A percentile compares a stretch with the other conserved stretches of the same genome.
Evolutionary conservation across 2,888 invertebrate species (phyloP).

Genomic region (Pseudanteris insignis): DNA sequence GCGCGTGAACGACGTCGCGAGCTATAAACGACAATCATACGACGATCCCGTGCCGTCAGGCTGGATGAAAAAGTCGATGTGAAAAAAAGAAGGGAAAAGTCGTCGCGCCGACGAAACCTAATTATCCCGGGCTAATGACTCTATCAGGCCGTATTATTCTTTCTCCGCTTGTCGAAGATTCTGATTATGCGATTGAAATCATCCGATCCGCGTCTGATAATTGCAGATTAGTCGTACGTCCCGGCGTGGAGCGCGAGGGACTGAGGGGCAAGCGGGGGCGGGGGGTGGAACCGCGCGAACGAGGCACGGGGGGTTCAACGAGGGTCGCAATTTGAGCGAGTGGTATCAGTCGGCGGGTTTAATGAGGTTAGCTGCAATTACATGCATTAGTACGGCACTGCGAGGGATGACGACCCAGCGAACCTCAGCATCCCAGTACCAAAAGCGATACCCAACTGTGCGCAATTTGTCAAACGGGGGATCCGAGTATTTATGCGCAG

Average conservation of each 20-base stretch:
- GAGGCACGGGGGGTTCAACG: constrained; percentile 34
- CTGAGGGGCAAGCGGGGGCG: background rate
- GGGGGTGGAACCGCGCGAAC: constrained; percentile 19
- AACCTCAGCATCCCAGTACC: constrained; percentile 50
- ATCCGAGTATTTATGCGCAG: no score
- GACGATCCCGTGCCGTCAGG: constrained; percentile 22
- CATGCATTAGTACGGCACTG: constrained; percentile 62
- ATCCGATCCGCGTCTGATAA: constrained; percentile 37
- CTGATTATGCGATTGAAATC: constrained; percentile 42
- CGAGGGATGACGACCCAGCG: constrained; percentile 53
- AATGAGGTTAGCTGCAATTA: constrained; percentile 66
- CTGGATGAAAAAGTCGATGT: constrained; percentile 29
- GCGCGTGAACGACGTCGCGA: no score
- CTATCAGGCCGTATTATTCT: constrained; percentile 28
- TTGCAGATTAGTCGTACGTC: constrained; percentile 35
- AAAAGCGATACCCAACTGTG: constrained; percentile 46
- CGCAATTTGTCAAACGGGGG: constrained; percentile 32
- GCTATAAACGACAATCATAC: constrained; percentile 20
- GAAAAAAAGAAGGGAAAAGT: no score
- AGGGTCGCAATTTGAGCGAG: constrained; percentile 58
- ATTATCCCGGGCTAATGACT: constrained; percentile 20
- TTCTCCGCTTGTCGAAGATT: constrained; percentile 29
- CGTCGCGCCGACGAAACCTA: constrained; percentile 23
- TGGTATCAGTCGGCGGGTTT: constrained; percentile 62
- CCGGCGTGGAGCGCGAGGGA: background rate